Percentiles rank a stretch among this genome's conserved stretches.
Conservation (phyloP, 1,140 invertebrate genomes). For the Belonocnema kinseyi region DNA sequence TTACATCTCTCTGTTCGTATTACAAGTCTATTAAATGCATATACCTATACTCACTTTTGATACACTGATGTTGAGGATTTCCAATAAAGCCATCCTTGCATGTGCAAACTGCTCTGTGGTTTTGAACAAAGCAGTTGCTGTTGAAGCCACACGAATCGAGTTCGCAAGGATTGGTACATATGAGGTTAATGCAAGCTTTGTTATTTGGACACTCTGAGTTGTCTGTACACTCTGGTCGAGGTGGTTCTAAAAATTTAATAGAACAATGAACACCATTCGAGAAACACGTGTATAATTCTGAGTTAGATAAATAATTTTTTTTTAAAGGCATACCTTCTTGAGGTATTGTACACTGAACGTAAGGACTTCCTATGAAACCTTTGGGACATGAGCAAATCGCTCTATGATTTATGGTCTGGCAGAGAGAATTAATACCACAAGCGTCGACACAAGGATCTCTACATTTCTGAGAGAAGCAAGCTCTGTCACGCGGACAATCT, state of each 20-base stretch:
- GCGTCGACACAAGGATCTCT: constrained; percentile 87
- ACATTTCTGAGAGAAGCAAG: constrained; percentile 89
- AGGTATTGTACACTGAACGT: constrained; percentile 80
- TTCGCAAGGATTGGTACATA: constrained; percentile 87
- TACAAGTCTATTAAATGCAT: no score
- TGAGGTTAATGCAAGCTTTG: constrained; percentile 87
- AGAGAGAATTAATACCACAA: constrained; percentile 91
- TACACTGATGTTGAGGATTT: constrained; percentile 87
- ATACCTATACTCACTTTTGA: constrained; percentile 77
- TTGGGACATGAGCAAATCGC: constrained; percentile 87
- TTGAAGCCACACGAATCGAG: constrained; percentile 85
- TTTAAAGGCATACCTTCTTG: constrained; percentile 55
- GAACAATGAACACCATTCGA: background rate
- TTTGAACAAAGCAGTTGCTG: constrained; percentile 86
- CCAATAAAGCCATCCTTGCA: constrained; percentile 90
- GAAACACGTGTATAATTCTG: no score
- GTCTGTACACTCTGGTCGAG: constrained; percentile 85
- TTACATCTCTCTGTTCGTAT: background rate
- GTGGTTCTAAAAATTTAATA: constrained; percentile 66
- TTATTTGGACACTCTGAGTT: constrained; percentile 90
- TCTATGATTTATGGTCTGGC: constrained; percentile 87
- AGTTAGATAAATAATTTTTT: constrained; percentile 7
- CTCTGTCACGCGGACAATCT: constrained; percentile 87
- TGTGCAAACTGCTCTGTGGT: constrained; percentile 88
- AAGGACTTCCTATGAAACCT: constrained; percentile 87